Evolutionary conservation across 2,113 vertebrate species (phyloP), one percentile per base, ranked within the genome.

Genomic region (Amia ocellicauda): DNA sequence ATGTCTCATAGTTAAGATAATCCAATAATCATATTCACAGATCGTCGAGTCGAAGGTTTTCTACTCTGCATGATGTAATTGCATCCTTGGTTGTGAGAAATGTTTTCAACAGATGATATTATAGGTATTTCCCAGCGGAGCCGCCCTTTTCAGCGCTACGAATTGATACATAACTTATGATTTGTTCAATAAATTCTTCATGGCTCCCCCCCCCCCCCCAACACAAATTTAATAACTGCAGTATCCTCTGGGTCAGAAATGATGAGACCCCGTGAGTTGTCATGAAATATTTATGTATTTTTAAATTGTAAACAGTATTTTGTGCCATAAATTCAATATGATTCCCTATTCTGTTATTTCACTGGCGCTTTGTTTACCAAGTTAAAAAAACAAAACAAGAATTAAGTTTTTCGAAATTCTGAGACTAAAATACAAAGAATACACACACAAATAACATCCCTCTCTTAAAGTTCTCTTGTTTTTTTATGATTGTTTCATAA

Each of bases 231-330:
- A 74, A 55, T 61, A 60, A 54, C 40, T 69, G 60, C 63, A 69
- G 51, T 53, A 58, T 69, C 72, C 60, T 69, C 63, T 53, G 64
- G 20, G 4, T 70, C 10, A 1, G 52, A 66, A 63, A 71, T 59
- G 62, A 62, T 54, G 24, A 69, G 52, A 63, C 24, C 42, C 68
- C n/a, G 24, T 28, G 26, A 73, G 36, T 17, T 69, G 27, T 57
- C 27, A n/a, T 74, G 56, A 80, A 80, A 74, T 67, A 74, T 73
- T 74, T 62, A 78, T 70, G 24, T 40, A 36, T 27, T 53, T 9
- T 0, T 80, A 70, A 73, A 77, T 75, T 80, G 75, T 70, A 77
- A 75, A 64, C 10, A 60, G 49, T 23, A 57, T 76, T 31, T 77
- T 71, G 68, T 53, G 51, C 20, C 51, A 53, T 13, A 53, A 53